Evolutionary conservation across 1,140 invertebrate genomes (phyloP), one percentile per base, ranked within the genome.

Genomic region (Adelges cooleyi): DNA sequence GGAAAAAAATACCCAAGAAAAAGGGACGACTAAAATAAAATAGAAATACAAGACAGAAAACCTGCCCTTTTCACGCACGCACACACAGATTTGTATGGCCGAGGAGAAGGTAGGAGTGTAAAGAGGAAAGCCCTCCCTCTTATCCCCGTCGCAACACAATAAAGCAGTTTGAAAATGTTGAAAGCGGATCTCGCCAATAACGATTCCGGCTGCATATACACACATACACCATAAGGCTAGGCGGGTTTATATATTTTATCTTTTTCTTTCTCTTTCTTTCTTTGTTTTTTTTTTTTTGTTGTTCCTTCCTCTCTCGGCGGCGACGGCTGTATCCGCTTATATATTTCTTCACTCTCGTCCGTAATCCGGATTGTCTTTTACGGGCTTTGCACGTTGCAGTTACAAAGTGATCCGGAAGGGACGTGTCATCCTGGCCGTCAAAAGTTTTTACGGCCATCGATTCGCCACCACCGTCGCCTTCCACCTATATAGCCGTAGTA

Each of bases 141-240:
- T 33, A 33, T 11, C 29, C 29, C 11, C 29, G 29, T 33, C 46
- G 56, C 25, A 46, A 17, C 40, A 62, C 42, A 62, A 62, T 46
- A 46, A 62, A 62, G 56, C 56, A 62, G 56, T 59, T 59, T 62
- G 56, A 62, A 62, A 27, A 62, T 62, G 56, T 62, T 62, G 56
- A 62, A 62, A 62, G 40, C 56, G 56, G 56, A 46, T 46, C 40
- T 46, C 56, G 13, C 42, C 56, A 62, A 62, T 62, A 62, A 62
- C 40, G 56, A 62, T 62, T 62, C 42, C 40, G 20, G 46, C 54
- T 3, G 42, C 56, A 11, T 48, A 33, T 33, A 33, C 11, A 33
- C 29, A 33, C 29, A 6, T n/a, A n/a, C n/a, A 5, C 29, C 5
- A 33, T 33, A 11, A 33, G n/a, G n/a, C n/a, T n/a, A 62, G 40